Base-by-base conservation (phyloP, 2,113 vertebrate species). In the Notothenia rossii region DNA sequence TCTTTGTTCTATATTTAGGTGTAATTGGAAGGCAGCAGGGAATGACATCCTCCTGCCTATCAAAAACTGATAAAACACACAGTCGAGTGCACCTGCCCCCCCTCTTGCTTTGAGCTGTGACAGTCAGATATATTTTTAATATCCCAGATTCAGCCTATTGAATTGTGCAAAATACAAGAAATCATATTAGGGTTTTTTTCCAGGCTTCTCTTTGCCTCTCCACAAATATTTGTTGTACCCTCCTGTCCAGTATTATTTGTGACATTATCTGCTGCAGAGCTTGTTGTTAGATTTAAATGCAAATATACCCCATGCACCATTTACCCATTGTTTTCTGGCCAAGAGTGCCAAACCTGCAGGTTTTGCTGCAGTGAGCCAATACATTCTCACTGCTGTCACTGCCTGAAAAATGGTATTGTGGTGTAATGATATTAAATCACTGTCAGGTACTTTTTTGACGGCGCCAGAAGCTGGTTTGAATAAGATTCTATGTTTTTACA, bases 391-490 rank as follows among this genome's bases (percentile, higher is more conserved):
- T 65, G 65, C 79, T 75, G 69, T 58, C 33, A 17, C 59, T 55
- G 50, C 51, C 55, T 60, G 55, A 36, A 7, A 7, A 36, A 36
- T 36, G 36, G 7, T 36, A 36, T 7, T 36, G 36, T 2, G 15
- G 15, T 18, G 1, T 64, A 58, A 82, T 72, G 61, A 77, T 72
- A 40, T 74, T 53, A 59, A 54, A 81, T 76, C 56, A 75, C 29
- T 58, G 54, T 75, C 17, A 20, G 54, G 43, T 43, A 54, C 14
- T 72, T 48, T 10, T 12, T 36, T 55, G 45, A 69, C 22, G 62
- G 33, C 49, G 56, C 59, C 58, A 69, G 65, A 62, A 3, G 9
- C 46, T 58, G 20, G 9, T 59, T 48, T 69, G 17, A 40, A 18
- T 20, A 20, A 56, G 2, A 50, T 64, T 65, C 51, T 7, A 49